Evolutionary conservation across 2,113 vertebrate species (phyloP).

Genomic region (Himantopus leucocephalus): DNA sequence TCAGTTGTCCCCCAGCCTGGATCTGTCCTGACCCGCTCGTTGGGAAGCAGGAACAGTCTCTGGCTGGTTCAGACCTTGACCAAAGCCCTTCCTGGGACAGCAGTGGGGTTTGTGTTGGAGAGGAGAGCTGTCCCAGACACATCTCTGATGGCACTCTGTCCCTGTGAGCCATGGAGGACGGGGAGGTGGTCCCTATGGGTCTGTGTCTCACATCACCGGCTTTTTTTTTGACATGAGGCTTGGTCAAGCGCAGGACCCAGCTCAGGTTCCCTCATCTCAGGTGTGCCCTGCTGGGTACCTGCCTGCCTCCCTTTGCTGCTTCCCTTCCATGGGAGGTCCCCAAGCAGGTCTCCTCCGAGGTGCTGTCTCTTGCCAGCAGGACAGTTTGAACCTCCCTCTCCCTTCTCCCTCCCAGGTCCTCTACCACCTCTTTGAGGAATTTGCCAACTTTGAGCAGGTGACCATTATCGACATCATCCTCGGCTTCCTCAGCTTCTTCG

Average conservation of each 20-base stretch:
- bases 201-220: background rate
- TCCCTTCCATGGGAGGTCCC: background rate
- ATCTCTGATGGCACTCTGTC: rapidly evolving
- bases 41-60: background rate
- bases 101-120: rapidly evolving
- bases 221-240: background rate
- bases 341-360: background rate
- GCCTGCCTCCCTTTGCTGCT: background rate
- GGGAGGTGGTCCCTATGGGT: background rate
- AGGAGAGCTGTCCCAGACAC: background rate
- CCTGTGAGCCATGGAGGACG: background rate
- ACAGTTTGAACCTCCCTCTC: background rate
- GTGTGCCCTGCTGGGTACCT: background rate
- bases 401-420: constrained; percentile 80
- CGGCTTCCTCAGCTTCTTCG: constrained; percentile 91
- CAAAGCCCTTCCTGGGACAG: background rate
- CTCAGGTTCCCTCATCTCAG: background rate
- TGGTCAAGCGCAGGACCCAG: background rate
- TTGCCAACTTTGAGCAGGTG: constrained; percentile 71
- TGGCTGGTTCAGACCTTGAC: background rate
- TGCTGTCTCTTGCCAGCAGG: background rate
- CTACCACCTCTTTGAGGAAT: constrained; percentile 97
- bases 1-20: background rate
- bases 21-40: background rate
- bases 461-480: constrained; percentile 83